These are phyloP conservation scores for Mobula hypostoma DNA, from an alignment of 2,113 vertebrate species.

Conservation along the genomic window DNA sequence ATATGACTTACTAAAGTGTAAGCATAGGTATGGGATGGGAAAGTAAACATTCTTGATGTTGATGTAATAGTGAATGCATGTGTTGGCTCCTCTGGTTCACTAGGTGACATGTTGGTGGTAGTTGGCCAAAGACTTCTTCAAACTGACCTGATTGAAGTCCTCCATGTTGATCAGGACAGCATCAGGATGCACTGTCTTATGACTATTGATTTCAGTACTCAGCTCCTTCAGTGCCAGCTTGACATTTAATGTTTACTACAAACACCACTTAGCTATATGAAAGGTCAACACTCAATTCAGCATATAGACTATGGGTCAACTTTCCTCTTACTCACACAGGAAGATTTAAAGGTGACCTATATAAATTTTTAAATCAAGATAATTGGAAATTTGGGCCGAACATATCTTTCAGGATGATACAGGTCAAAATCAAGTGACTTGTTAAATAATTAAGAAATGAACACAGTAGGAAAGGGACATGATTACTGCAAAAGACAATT, in stretches of 20 bases:
- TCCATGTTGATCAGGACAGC: no score
- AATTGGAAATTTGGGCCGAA: neutral
- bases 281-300: neutral
- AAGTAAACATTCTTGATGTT: no score
- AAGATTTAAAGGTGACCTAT: neutral
- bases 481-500: neutral
- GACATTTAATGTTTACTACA: neutral
- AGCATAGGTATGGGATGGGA: no score
- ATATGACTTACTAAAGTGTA: no score
- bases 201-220: no score
- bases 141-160: no score
- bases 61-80: no score
- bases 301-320: neutral
- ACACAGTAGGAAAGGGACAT: neutral
- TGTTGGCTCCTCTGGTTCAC: no score
- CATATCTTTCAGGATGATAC: neutral
- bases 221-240: no score
- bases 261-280: neutral
- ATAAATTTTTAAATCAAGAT: neutral
- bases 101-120: no score
- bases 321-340: neutral
- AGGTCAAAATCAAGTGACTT: neutral
- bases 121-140: no score
- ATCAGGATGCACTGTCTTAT: no score
- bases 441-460: neutral